A percentile compares a stretch with the other conserved stretches of the same genome.
Conservation (phyloP, 2,113 vertebrate species). For the Python bivittatus region DNA sequence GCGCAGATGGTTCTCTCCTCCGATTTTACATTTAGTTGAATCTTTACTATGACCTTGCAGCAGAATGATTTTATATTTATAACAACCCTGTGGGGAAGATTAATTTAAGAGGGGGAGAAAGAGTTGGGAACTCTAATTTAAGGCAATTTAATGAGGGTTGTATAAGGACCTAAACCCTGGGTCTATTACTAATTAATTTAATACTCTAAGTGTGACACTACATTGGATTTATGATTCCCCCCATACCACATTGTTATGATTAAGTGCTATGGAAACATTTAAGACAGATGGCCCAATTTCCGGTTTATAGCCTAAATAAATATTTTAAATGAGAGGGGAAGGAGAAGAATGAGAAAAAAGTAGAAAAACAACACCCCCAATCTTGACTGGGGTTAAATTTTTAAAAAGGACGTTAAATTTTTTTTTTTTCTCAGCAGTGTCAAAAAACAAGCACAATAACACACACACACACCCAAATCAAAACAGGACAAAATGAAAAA, state of each 20-base stretch:
- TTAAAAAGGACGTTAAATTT: neutral
- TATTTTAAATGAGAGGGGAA: neutral
- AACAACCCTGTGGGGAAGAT: neutral
- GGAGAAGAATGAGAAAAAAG: neutral
- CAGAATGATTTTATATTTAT: neutral
- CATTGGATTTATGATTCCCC: neutral
- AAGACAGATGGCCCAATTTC: neutral
- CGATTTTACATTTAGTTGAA: neutral
- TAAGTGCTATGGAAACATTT: neutral
- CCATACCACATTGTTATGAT: neutral
- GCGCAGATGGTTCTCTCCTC: neutral
- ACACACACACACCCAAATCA: neutral
- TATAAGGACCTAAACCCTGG: neutral
- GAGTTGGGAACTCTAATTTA: neutral
- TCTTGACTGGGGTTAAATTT: neutral
- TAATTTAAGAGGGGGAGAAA: neutral
- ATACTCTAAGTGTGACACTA: neutral
- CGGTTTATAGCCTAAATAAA: neutral
- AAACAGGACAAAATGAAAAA: neutral
- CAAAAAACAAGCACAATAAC: neutral
- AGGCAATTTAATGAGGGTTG: neutral
- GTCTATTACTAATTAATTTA: neutral
- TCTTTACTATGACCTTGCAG: neutral
- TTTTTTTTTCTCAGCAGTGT: neutral
- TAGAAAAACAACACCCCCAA: neutral